A percentile compares a stretch with the other conserved stretches of the same genome.
phyloP scores from a whole-genome alignment of 2,888 invertebrate species.

The Leptothorax acervorum region DNA sequence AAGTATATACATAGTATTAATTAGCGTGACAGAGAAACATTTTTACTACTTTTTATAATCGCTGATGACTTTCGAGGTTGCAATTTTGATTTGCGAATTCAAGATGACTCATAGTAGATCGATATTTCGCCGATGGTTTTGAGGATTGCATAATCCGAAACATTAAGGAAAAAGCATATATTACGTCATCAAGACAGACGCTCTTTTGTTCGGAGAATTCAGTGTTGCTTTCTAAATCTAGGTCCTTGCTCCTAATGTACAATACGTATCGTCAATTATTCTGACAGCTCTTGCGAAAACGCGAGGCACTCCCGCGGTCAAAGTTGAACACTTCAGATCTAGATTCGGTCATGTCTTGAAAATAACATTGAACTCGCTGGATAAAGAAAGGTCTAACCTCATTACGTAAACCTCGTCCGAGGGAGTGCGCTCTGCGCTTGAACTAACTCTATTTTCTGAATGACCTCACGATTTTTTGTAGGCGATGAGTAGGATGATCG shows the following conservation, averaged over 20 bases:
- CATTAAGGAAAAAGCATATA: not conserved
- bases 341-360: constrained; percentile 53
- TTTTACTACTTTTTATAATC: not conserved
- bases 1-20: not conserved
- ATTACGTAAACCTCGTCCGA: constrained; percentile 40
- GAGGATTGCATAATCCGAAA: not conserved
- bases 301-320: constrained; percentile 20
- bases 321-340: constrained; percentile 51
- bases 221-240: constrained; percentile 44
- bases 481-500: not conserved
- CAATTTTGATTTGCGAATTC: not conserved
- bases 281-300: constrained; percentile 29
- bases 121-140: not conserved
- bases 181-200: constrained; percentile 13
- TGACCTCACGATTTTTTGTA: constrained; percentile 15
- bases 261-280: constrained; percentile 8
- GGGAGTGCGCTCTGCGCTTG: constrained; percentile 16
- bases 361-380: constrained; percentile 67
- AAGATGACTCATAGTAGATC: not conserved
- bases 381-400: constrained; percentile 37
- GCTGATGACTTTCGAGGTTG: constrained; percentile 1
- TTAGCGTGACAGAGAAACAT: not conserved
- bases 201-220: constrained; percentile 38
- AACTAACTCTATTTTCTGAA: constrained; percentile 18
- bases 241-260: constrained; percentile 7